These are phyloP conservation scores for Podocnemis expansa DNA, from an alignment of 2,113 vertebrate genomes.

Conservation along the genomic window DNA sequence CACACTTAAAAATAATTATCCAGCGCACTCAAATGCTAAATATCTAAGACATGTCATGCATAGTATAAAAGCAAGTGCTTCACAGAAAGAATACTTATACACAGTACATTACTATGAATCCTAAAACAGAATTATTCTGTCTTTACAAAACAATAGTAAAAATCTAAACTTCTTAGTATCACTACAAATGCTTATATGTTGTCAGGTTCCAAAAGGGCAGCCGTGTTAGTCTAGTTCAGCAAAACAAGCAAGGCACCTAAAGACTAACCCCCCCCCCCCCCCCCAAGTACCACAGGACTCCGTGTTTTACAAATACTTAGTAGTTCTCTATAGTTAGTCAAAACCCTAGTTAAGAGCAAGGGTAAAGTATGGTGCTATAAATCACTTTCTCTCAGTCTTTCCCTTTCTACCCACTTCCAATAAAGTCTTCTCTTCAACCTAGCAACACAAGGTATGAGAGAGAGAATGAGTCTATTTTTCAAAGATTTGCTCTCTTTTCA, in stretches of 20 bases:
- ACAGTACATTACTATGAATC: background rate
- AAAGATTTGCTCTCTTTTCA: background rate
- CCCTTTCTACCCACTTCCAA: background rate
- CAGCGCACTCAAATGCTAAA: fast-evolving
- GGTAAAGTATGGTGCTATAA: background rate
- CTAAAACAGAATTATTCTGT: background rate
- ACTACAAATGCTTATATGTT: background rate
- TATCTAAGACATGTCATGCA: background rate
- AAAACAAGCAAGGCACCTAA: too few relatives aligned
- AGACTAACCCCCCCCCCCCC: too few relatives aligned
- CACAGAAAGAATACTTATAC: background rate
- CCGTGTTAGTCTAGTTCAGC: too few relatives aligned
- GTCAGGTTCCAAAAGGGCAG: too few relatives aligned
- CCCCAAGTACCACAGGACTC: too few relatives aligned
- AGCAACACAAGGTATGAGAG: background rate
- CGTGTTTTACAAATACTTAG: too few relatives aligned
- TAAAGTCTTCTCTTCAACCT: background rate
- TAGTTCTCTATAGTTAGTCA: background rate
- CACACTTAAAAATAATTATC: background rate
- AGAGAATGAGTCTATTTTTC: background rate
- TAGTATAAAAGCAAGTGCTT: background rate
- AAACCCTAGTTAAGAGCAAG: background rate
- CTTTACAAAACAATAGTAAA: background rate
- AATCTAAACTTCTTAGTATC: fast-evolving
- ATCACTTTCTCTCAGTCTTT: background rate